phyloP scores from a whole-genome alignment of 2,888 invertebrate genomes.

The Spatulosminthurus flaviceps region DNA sequence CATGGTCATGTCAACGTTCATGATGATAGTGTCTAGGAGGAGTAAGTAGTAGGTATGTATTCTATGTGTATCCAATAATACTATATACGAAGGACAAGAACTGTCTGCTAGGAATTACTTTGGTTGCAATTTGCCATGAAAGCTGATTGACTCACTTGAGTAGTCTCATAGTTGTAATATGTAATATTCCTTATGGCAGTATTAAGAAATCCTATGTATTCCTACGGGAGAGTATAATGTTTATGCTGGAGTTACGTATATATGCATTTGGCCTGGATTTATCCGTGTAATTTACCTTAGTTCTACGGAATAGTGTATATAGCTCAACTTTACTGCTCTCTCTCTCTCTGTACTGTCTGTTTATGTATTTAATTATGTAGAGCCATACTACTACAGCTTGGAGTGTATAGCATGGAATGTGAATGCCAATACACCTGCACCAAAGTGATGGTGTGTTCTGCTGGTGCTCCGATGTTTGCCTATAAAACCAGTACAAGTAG shows the following conservation, averaged over 20 bases:
- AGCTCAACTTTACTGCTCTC: too few species aligned
- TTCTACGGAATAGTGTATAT: too few species aligned
- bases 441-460: too few species aligned
- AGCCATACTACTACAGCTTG: not conserved
- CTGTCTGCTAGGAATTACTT: slow-evolving; percentile 1
- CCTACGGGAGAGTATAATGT: not conserved
- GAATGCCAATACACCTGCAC: slow-evolving; percentile 34
- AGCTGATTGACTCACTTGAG: slow-evolving; percentile 7
- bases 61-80: too few species aligned
- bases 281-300: too few species aligned
- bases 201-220: slow-evolving; percentile 5
- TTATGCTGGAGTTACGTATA: too few species aligned
- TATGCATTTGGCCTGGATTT: too few species aligned
- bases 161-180: too few species aligned
- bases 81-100: not conserved
- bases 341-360: too few species aligned
- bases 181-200: not conserved
- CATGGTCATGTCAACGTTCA: slow-evolving; percentile 26
- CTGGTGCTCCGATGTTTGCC: not conserved
- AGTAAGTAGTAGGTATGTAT: too few species aligned
- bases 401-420: not conserved
- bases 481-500: slow-evolving; percentile 4
- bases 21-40: slow-evolving; percentile 6
- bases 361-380: not conserved
- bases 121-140: slow-evolving; percentile 1